phyloP scores from a whole-genome alignment of 2,113 vertebrate genomes.

The Eleginops maclovinus region DNA sequence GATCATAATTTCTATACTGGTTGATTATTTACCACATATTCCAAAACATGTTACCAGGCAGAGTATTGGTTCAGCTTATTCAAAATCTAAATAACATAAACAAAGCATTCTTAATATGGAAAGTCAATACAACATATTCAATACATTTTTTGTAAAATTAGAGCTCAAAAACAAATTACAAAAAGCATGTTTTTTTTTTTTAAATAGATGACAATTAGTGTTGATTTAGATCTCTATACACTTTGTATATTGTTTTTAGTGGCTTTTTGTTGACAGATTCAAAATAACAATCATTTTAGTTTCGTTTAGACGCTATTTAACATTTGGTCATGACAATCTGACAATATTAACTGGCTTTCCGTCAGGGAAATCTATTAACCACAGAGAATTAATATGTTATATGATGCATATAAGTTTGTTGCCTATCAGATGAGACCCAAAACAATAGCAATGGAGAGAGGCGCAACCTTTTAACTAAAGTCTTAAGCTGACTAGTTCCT shows the following conservation, averaged over 20 bases:
- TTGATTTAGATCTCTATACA: too few species aligned
- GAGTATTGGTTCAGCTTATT: not conserved
- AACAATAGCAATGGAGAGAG: not conserved
- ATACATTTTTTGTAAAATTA: too few species aligned
- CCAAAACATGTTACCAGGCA: not conserved
- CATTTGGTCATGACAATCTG: not conserved
- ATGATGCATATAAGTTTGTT: constrained; percentile 26
- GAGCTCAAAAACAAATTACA: not conserved
- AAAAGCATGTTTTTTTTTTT: not conserved
- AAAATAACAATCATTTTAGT: not conserved
- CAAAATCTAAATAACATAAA: not conserved
- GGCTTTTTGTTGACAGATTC: not conserved
- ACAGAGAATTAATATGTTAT: constrained; percentile 5
- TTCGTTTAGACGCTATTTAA: not conserved
- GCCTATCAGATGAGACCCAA: constrained; percentile 27
- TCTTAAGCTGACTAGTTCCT: not conserved
- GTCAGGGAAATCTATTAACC: not conserved
- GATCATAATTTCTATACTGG: constrained; percentile 22
- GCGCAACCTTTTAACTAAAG: not conserved
- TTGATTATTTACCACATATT: constrained; percentile 66
- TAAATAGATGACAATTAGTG: not conserved
- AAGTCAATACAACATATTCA: not conserved
- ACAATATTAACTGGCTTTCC: constrained; percentile 36
- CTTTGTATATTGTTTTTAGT: not conserved
- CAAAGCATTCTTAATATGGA: not conserved